These are phyloP conservation scores for Clarias macrocephalus DNA, from an alignment of 2,113 vertebrate genomes.

Conservation along the genomic window DNA sequence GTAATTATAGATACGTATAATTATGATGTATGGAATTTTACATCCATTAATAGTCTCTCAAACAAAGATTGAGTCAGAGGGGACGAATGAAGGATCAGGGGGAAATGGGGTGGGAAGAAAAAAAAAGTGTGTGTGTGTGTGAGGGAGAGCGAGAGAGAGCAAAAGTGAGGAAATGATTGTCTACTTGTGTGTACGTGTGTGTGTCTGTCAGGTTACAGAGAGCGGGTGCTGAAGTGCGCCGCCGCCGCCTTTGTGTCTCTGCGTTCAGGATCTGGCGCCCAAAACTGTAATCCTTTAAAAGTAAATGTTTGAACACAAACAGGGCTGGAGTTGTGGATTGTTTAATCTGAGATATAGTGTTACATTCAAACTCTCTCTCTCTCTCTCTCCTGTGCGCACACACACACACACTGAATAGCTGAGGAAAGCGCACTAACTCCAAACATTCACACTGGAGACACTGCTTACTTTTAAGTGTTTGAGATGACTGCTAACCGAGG, in stretches of 20 bases:
- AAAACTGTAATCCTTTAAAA: conserved; percentile 78
- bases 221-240: conserved; percentile 52
- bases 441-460: conserved; percentile 27
- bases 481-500: conserved; percentile 33
- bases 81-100: not conserved
- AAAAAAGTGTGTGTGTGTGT: not conserved
- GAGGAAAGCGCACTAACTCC: conserved; percentile 1
- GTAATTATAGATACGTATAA: not conserved
- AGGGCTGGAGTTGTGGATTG: conserved; percentile 77
- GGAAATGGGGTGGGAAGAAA: not conserved
- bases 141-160: not conserved
- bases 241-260: conserved; percentile 80
- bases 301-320: conserved; percentile 84
- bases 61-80: conserved; percentile 1
- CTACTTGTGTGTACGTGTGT: not conserved
- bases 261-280: conserved; percentile 70
- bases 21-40: not conserved
- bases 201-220: conserved; percentile 52
- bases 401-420: conserved; percentile 5
- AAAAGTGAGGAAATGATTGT: not conserved
- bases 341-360: conserved; percentile 82
- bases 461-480: conserved; percentile 33
- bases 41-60: not conserved
- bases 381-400: not conserved
- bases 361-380: conserved; percentile 67